A percentile compares a stretch with the other conserved stretches of the same genome.
Conservation (phyloP, 1,140 invertebrate species). For the Psix sp. region DNA sequence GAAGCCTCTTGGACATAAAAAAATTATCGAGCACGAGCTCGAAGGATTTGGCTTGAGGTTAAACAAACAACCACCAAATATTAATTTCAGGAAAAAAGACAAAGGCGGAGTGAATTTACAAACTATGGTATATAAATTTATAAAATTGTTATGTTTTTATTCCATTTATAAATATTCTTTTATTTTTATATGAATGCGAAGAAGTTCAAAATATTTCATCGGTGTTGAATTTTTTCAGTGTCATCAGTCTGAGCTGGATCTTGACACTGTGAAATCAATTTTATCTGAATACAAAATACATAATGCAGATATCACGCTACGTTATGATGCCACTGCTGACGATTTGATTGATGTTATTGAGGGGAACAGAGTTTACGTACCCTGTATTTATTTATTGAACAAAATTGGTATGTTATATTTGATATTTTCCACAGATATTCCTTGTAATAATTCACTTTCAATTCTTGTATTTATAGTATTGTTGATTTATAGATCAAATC, state of each 20-base stretch:
- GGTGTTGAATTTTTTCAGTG: constrained; percentile 81
- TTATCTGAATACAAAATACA: constrained; percentile 98
- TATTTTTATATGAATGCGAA: too few species aligned
- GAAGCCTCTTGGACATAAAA: constrained; percentile 97
- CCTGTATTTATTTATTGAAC: constrained; percentile 98
- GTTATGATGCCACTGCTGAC: constrained; percentile 97
- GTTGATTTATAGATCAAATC: constrained; percentile 85
- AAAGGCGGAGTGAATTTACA: constrained; percentile 97
- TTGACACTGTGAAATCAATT: constrained; percentile 97
- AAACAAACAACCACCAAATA: constrained; percentile 98
- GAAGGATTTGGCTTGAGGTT: constrained; percentile 98
- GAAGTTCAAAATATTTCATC: too few species aligned
- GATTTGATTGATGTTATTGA: constrained; percentile 99
- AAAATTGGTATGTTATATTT: constrained; percentile 88
- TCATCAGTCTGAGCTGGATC: constrained; percentile 94
- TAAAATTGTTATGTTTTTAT: not conserved
- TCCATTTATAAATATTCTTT: constrained; percentile 3
- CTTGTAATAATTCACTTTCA: not conserved
- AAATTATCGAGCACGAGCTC: constrained; percentile 97
- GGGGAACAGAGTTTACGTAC: constrained; percentile 98
- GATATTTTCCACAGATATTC: not conserved
- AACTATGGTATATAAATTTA: constrained; percentile 79
- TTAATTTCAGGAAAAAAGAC: constrained; percentile 97
- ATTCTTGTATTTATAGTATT: constrained; percentile 8
- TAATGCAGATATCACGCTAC: constrained; percentile 97